Percentiles rank a stretch among this genome's conserved stretches.
Conservation (phyloP, 2,888 invertebrate genomes). For the Meiosimyza decipiens region DNA sequence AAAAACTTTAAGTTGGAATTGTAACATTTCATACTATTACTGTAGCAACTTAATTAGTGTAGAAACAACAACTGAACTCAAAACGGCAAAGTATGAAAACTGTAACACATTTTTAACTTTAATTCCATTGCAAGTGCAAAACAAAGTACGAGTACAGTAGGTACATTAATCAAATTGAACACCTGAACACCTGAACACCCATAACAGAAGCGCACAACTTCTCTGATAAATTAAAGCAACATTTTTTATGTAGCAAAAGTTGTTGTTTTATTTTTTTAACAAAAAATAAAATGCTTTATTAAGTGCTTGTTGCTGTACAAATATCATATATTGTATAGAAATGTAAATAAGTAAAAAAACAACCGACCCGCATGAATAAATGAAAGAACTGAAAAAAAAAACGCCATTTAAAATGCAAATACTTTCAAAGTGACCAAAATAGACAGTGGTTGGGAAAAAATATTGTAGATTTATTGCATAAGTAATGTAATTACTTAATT, state of each 20-base stretch:
- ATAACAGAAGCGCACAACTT: neutral
- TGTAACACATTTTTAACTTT: no score
- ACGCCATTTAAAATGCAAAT: slow-evolving; percentile 25
- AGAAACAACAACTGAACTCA: no score
- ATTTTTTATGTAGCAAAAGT: neutral
- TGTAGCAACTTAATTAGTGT: no score
- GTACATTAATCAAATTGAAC: no score
- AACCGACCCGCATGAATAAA: neutral
- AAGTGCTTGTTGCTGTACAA: neutral
- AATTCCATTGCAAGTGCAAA: no score
- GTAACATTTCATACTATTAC: no score
- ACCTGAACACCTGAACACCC: no score
- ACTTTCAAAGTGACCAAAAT: slow-evolving; percentile 5
- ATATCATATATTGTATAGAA: slow-evolving; percentile 16
- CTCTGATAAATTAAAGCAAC: slow-evolving; percentile 16
- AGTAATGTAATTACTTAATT: slow-evolving; percentile 59
- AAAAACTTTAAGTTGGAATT: no score
- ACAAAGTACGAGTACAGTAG: no score
- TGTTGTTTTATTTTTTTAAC: slow-evolving; percentile 6
- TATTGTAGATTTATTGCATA: slow-evolving; percentile 45
- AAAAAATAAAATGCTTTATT: neutral
- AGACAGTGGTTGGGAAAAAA: slow-evolving; percentile 12
- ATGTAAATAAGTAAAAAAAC: slow-evolving; percentile 4
- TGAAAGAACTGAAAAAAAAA: neutral
- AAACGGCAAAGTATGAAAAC: no score